A percentile compares a stretch with the other conserved stretches of the same genome.
Evolutionary conservation across 1,140 invertebrate genomes (phyloP).

Genomic region (Pristionchus pacificus): DNA sequence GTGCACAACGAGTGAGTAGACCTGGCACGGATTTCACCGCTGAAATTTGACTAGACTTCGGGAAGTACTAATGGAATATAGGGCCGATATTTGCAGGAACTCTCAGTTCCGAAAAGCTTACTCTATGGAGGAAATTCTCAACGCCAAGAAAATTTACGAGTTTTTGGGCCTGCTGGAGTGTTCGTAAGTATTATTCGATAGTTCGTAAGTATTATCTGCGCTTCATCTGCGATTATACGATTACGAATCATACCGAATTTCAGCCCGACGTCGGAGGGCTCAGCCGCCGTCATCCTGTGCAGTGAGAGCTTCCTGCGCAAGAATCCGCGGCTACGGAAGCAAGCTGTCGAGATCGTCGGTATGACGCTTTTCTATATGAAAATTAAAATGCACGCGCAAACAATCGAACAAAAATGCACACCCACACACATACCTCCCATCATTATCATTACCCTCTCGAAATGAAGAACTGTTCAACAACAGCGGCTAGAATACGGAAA

Average conservation of each 20-base stretch:
- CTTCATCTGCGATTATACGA: too few species aligned
- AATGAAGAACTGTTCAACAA: too few species aligned
- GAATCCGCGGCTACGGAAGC: constrained; percentile 71
- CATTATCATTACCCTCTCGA: too few species aligned
- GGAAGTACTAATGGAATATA: background rate
- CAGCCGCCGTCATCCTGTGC: constrained; percentile 81
- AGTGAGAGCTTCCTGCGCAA: constrained; percentile 80
- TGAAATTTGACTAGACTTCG: too few species aligned
- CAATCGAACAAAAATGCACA: too few species aligned
- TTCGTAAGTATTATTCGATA: constrained; percentile 33
- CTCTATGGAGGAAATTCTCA: constrained; percentile 78
- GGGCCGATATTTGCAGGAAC: constrained; percentile 57
- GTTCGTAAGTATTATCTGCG: too few species aligned
- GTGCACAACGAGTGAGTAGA: constrained; percentile 77
- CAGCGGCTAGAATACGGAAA: too few species aligned
- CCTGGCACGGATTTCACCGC: background rate
- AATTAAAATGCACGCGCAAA: too few species aligned
- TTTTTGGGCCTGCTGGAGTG: constrained; percentile 91
- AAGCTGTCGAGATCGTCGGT: constrained; percentile 81
- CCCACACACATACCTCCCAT: too few species aligned
- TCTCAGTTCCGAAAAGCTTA: constrained; percentile 88
- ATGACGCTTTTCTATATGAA: too few species aligned
- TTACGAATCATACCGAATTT: too few species aligned
- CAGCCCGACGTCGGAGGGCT: constrained; percentile 90
- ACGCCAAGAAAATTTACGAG: constrained; percentile 77